Base-by-base conservation (phyloP, 2,113 vertebrate genomes). In the Neoarius graeffei region DNA sequence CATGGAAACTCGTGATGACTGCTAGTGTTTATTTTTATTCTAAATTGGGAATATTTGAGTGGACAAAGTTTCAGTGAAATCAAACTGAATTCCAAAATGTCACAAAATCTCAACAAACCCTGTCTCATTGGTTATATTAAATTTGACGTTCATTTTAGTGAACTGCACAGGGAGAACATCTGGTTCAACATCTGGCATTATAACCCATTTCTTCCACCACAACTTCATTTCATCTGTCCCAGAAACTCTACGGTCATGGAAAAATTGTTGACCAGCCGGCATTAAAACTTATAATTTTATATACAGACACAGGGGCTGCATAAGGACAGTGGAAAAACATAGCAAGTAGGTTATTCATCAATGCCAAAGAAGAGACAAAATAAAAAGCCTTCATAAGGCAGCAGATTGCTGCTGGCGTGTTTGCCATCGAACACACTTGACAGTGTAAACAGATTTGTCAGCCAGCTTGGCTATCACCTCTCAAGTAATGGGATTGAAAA, bases 401-500 rank as follows among this genome's bases (percentile, higher is more conserved):
- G 86, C 86, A 84, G 83, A 80, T 87, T 87, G 85, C 87, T 88
- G 85, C 85, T 76, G 88, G 85, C 80, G 77, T 86, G 76, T 84
- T 89, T 89, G 86, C 82, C 83, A 87, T 88, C 67, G 88, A 89
- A 85, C 85, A 77, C 62, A 87, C 88, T 89, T 91, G 90, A 87
- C 90, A 91, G 88, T 91, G 88, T 91, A 91, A 89, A 91, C 90
- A 91, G 90, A 91, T 91, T 87, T 89, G 90, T 91, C 88, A 86
- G 88, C 84, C 71, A 73, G 89, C 87, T 90, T 87, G 88, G 89
- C 83, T 86, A 90, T 90, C 91, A 92, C 90, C 89, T 88, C 87
- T 92, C 90, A 92, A 89, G 86, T 89, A 94, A 90, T 88, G 90
- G 92, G 86, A 60, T 91, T 90, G 91, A 88, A 90, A 89, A 87